These are phyloP conservation scores for Cataglyphis albicans DNA, from an alignment of 2,888 invertebrate species.

Conservation along the genomic window DNA sequence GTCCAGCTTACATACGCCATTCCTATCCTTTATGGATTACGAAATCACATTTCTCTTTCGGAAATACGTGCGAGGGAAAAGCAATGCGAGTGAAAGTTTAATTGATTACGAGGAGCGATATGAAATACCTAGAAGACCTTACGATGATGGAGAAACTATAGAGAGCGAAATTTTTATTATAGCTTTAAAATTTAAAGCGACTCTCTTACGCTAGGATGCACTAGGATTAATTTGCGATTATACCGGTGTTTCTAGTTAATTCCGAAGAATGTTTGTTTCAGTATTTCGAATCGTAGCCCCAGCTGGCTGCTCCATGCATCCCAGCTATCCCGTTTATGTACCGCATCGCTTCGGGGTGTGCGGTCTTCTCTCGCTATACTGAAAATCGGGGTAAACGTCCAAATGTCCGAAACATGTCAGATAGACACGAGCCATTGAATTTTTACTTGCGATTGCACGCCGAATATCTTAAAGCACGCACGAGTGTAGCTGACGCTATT, in stretches of 20 bases:
- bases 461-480: conserved; percentile 36
- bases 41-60: conserved; percentile 17
- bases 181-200: neutral
- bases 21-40: conserved; percentile 28
- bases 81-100: neutral
- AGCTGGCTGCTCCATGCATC: conserved; percentile 29
- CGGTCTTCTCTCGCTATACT: conserved; percentile 68
- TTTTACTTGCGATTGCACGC: conserved; percentile 64
- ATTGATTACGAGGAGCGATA: neutral
- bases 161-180: conserved; percentile 5
- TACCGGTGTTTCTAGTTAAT: conserved; percentile 10
- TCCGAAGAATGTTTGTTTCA: conserved; percentile 37
- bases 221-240: conserved; percentile 17
- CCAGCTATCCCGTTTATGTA: conserved; percentile 72
- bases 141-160: neutral
- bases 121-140: conserved; percentile 2
- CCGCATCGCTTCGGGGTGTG: conserved; percentile 75
- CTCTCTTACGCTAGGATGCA: neutral
- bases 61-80: conserved; percentile 30
- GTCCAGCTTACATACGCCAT: conserved; percentile 10
- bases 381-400: conserved; percentile 73
- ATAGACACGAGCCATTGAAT: conserved; percentile 69
- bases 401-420: conserved; percentile 63
- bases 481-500: neutral
- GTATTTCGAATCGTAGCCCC: conserved; percentile 33